These are phyloP conservation scores for Melanotaenia boesemani DNA, from an alignment of 2,797 vertebrate genomes.

Conservation along the genomic window DNA sequence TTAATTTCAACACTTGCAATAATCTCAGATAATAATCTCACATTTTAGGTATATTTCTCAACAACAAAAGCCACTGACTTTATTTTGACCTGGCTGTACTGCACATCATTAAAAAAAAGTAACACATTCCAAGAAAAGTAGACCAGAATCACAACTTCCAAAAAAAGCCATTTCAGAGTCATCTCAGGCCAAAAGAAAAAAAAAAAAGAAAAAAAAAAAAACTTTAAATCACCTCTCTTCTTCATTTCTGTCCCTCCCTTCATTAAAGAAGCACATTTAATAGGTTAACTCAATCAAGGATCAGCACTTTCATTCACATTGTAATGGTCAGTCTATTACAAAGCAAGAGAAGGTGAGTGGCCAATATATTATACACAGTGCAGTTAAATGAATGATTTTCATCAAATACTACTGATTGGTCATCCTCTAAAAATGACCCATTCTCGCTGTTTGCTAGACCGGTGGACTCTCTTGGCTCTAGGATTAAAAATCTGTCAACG, in stretches of 20 bases:
- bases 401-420: slow-evolving; percentile 44
- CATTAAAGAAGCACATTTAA: slow-evolving; percentile 66
- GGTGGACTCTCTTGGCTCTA: slow-evolving; percentile 7
- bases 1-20: slow-evolving; percentile 19
- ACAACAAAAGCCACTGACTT: slow-evolving; percentile 42
- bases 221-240: slow-evolving; percentile 41
- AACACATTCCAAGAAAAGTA: slow-evolving; percentile 10
- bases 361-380: slow-evolving; percentile 42
- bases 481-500: slow-evolving; percentile 13
- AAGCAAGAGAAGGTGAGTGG: slow-evolving; percentile 44
- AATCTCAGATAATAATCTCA: slow-evolving; percentile 15
- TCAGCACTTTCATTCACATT: slow-evolving; percentile 62
- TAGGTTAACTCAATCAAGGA: slow-evolving; percentile 69
- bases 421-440: slow-evolving; percentile 40
- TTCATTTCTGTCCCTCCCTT: slow-evolving; percentile 53
- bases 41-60: slow-evolving; percentile 24
- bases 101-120: background rate
- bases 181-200: slow-evolving; percentile 13
- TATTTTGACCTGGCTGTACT: slow-evolving; percentile 51
- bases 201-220: background rate
- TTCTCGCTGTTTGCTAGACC: slow-evolving; percentile 22
- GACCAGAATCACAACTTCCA: background rate
- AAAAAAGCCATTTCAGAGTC: slow-evolving; percentile 28
- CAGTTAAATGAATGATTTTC: slow-evolving; percentile 58
- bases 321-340: slow-evolving; percentile 49